Evolutionary conservation across 2,888 invertebrate species (phyloP).

Genomic region (Tetragnatha montana): DNA sequence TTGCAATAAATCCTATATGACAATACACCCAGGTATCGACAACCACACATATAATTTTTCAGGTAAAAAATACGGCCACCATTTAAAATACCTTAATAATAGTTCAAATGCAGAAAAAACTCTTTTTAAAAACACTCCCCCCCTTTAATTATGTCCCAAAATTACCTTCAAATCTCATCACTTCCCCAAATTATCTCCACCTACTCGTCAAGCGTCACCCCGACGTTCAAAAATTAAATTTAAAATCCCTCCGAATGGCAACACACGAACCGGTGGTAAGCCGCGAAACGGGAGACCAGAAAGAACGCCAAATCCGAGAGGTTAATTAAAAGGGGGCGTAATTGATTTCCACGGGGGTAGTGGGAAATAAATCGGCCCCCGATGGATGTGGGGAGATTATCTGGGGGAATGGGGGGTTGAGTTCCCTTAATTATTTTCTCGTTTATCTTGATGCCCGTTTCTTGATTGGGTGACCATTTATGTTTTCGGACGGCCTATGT

Average conservation of each 20-base stretch:
- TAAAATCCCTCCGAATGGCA: not conserved
- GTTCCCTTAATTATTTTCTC: conserved; percentile 29
- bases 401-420: not conserved
- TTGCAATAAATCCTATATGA: too few species aligned
- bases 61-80: too few species aligned
- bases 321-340: conserved; percentile 49
- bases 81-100: too few species aligned
- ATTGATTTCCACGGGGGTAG: conserved; percentile 27
- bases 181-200: too few species aligned
- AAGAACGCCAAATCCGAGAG: conserved; percentile 28
- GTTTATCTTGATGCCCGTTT: conserved; percentile 19
- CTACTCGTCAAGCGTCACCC: not conserved
- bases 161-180: too few species aligned
- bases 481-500: not conserved
- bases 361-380: conserved; percentile 15
- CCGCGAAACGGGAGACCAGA: not conserved
- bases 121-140: too few species aligned
- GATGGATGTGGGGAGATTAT: conserved; percentile 26
- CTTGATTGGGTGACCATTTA: not conserved
- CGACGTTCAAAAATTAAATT: not conserved
- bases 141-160: too few species aligned
- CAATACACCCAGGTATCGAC: too few species aligned
- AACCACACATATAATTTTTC: too few species aligned
- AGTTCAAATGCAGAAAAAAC: too few species aligned
- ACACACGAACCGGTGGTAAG: not conserved